Evolutionary conservation across 2,888 invertebrate species (phyloP), one percentile per base, ranked within the genome.

Genomic region (Crioceris asparagi): DNA sequence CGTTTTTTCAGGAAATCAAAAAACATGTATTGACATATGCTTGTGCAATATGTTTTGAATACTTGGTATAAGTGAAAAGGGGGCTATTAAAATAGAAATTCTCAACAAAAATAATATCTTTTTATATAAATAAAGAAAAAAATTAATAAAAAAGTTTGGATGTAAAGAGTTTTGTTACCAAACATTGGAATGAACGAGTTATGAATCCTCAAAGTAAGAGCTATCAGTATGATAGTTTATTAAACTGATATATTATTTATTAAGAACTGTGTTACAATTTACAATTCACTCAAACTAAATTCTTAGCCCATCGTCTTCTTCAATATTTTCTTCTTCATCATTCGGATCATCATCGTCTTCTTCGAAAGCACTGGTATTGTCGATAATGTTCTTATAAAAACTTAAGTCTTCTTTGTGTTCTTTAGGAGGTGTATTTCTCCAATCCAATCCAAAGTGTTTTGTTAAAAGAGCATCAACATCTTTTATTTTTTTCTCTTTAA

Each of bases 71-170:
- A 27, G 14, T 14, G 15, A 27, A 27, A 27, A 2, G 27, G 12
- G 15, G 12, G 4, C 27, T 14, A 15, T 27, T 8, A 14, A 8
- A 15, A 12, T 27, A 27, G 15, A n/a, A n/a, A n/a, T n/a, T n/a
- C n/a, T n/a, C 27, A 27, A 27, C 26, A 25, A 25, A 25, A 25
- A 25, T 12, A 4, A 25, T 25, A 25, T 25, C n/a, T n/a, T n/a
- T 25, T 7, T 25, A 25, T 25, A 25, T 11, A 25, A 11, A 11
- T 25, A 25, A 25, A n/a, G 26, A 25, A 25, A 25, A 25, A n/a
- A 7, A 11, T n/a, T 14, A 27, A 27, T 27, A 27, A 27, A 25
- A 25, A 25, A 25, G n/a, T 25, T 12, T 25, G n/a, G n/a, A 12
- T 3, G 25, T 11, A 25, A n/a, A 25, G 25, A 25, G 15, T 6